These are phyloP conservation scores for Stenchaetothrips biformis DNA, from an alignment of 2,888 invertebrate genomes.

Conservation along the genomic window DNA sequence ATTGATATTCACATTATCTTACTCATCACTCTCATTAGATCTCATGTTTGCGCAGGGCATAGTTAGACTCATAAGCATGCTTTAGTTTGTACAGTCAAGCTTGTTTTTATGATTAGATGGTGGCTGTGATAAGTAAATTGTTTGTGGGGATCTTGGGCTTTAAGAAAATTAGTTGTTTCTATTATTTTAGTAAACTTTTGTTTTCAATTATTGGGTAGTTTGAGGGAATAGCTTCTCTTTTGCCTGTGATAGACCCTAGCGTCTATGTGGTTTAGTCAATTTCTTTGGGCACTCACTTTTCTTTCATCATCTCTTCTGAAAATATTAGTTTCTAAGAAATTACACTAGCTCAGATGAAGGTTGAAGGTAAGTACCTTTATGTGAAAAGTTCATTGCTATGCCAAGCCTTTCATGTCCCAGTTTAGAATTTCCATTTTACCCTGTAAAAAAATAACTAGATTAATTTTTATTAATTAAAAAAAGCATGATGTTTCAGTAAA, in stretches of 20 bases:
- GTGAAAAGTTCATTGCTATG: neutral
- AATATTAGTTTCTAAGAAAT: neutral
- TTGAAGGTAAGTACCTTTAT: neutral
- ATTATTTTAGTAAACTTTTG: neutral
- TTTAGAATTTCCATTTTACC: neutral
- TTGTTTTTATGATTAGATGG: neutral
- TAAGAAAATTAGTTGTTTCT: neutral
- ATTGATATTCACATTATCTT: constrained; percentile 7
- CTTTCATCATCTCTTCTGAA: neutral
- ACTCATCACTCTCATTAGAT: neutral
- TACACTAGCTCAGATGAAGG: neutral
- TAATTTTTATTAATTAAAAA: neutral
- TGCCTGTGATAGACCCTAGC: neutral
- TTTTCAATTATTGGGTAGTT: neutral
- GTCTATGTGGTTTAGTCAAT: neutral
- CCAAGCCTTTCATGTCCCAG: neutral
- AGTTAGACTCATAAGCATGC: neutral
- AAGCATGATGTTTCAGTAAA: neutral
- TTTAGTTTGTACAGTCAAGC: neutral
- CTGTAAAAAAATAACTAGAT: neutral
- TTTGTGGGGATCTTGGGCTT: no score
- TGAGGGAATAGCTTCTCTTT: no score
- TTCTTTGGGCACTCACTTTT: neutral
- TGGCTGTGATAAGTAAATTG: neutral
- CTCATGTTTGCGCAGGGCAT: neutral